phyloP scores from a whole-genome alignment of 2,888 invertebrate genomes.

The Liposcelis brunnea region DNA sequence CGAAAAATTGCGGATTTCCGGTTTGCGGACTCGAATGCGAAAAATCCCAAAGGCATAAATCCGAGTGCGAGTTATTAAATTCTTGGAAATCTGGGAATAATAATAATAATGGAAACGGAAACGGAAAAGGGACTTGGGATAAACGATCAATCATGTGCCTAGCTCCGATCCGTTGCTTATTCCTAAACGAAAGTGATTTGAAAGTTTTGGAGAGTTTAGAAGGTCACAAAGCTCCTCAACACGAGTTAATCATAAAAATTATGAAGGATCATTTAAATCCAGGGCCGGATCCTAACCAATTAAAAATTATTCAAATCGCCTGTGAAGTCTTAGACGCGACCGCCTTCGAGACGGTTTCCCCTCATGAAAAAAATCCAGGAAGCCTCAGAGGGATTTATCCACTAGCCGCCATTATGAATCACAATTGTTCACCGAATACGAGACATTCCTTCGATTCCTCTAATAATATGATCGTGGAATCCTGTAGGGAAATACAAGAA shows the following conservation, averaged over 20 bases:
- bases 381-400: conserved; percentile 47
- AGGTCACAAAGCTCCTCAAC: conserved; percentile 34
- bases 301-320: neutral
- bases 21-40: conserved; percentile 50
- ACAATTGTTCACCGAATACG: conserved; percentile 49
- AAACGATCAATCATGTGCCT: conserved; percentile 25
- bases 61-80: conserved; percentile 43
- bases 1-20: conserved; percentile 45
- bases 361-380: conserved; percentile 28
- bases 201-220: conserved; percentile 33
- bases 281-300: neutral
- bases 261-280: neutral
- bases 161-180: conserved; percentile 29
- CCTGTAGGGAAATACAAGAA: conserved; percentile 37
- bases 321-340: conserved; percentile 40
- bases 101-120: neutral
- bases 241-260: conserved; percentile 24
- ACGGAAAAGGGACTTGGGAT: conserved; percentile 21
- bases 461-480: conserved; percentile 39
- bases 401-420: conserved; percentile 48
- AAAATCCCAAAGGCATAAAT: conserved; percentile 35
- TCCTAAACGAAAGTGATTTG: conserved; percentile 29
- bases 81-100: conserved; percentile 34
- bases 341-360: conserved; percentile 42
- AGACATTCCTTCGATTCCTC: conserved; percentile 39